Conservation (phyloP, 2,888 invertebrate genomes). For the Thalpophila matura region DNA sequence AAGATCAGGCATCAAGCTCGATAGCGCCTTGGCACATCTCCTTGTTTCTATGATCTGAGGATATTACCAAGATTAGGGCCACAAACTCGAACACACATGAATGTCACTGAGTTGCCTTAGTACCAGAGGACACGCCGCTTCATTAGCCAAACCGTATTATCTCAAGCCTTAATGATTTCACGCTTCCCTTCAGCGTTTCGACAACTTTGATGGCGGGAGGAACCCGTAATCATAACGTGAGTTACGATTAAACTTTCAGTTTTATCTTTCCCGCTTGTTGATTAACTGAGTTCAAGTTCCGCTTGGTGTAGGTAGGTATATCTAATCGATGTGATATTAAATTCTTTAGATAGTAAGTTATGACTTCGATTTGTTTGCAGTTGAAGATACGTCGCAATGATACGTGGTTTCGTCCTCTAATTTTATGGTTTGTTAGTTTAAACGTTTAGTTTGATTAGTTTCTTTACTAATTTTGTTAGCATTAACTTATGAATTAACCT, state of each 20-base stretch:
- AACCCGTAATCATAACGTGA: conserved; percentile 79
- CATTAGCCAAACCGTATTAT: conserved; percentile 85
- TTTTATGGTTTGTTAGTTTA: not conserved
- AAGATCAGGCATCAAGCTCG: too few relatives aligned
- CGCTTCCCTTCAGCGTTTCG: conserved; percentile 77
- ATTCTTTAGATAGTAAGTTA: conserved; percentile 73
- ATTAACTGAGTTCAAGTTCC: conserved; percentile 79
- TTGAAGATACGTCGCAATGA: conserved; percentile 20
- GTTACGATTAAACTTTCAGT: conserved; percentile 83
- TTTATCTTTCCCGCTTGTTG: conserved; percentile 80
- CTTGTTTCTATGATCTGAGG: too few relatives aligned
- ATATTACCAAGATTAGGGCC: conserved; percentile 40
- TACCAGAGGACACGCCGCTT: conserved; percentile 72
- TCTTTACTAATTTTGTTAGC: too few relatives aligned
- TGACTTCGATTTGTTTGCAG: conserved; percentile 34
- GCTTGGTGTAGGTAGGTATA: conserved; percentile 72
- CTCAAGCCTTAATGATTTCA: conserved; percentile 84
- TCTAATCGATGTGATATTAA: conserved; percentile 78
- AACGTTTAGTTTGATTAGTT: not conserved
- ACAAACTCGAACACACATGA: conserved; percentile 46
- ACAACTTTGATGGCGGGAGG: conserved; percentile 74
- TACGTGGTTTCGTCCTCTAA: conserved; percentile 6
- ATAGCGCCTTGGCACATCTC: too few relatives aligned
- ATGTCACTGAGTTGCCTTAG: conserved; percentile 67
- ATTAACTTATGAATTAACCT: too few relatives aligned